Base-by-base conservation (phyloP, 2,888 invertebrate genomes). In the Cephus pygmeus region DNA sequence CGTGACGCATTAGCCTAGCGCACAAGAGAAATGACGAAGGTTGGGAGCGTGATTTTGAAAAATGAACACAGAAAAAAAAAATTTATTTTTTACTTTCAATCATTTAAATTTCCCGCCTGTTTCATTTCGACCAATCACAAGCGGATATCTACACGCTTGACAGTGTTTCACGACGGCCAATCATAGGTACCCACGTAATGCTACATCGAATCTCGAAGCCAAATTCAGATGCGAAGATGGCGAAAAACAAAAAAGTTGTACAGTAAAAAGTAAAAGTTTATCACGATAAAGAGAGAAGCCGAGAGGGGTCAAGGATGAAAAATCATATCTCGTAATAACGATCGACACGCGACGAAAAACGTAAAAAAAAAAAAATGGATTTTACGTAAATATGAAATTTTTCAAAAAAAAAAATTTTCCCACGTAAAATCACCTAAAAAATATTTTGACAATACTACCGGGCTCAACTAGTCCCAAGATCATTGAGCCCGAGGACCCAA, bases 201-300 rank as follows among this genome's bases (percentile, higher is more conserved):
- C 15, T 2, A 15, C 15, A 30, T 69, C 4, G 71, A 71, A 56
- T 56, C 31, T 71, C 71, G 31, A 31, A 31, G 33, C 12, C 31
- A 1, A 71, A 71, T 31, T 31, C 12, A 71, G 31, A 23, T 69
- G 3, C 12, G 30, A 15, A 15, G 6, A 40, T 15, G 31, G 1
- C 1, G 9, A n/a, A 31, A 31, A 69, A n/a, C n/a, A n/a, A 71
- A 71, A 69, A 31, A 31, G 71, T 31, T 31, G 4, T 30, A 34
- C 33, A 12, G 71, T 71, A 30, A 71, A 12, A 31, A 71, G 71
- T 71, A 71, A 71, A 71, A 71, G 71, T 71, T 33, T 71, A 33
- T 71, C 31, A 3, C 3, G 71, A 34, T 33, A 71, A 71, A 71
- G 33, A 23, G 12, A 71, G 31, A 34, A 71, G 9, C 6, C 56